Base-by-base conservation (phyloP, 2,888 invertebrate species). In the Metellina segmentata region DNA sequence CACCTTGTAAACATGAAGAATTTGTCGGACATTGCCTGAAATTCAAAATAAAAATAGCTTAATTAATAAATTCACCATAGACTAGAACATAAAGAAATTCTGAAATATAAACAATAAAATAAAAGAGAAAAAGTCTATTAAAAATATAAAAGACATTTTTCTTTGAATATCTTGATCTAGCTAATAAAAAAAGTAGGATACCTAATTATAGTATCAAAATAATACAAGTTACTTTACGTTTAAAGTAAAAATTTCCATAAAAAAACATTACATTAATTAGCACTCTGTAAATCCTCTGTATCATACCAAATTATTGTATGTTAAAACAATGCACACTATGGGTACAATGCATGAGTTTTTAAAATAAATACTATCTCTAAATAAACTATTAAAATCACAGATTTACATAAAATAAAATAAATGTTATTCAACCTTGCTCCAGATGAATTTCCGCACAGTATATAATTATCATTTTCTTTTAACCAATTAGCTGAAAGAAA, bases 1-100 rank as follows among this genome's bases (percentile, higher is more conserved):
- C 98, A 94, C 98, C 98, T 96, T 98, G 97, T 94, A 98, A 96
- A 95, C 99, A 99, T 82, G 97, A 96, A 95, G 97, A 98, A 93
- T 97, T 98, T 88, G 96, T 97, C 94, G 97, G 97, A 95, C 99
- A 99, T 96, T 96, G 96, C 49, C 93, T 93, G 79, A 9, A 95
- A 95, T 70, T 48, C 51, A 95, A 95, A 91, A 69, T 49, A 48
- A 11, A 83, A 20, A 71, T 8, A 61, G 11, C 61, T 61, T 16
- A 61, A 61, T 7, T 7, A 5, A 61, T 61, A 16, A 8, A 34
- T 34, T 6, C 9, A 61, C 11, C 61, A 5, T 8, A 61, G 7
- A 61, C 16, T 9, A 61, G 9, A 9, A 61, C 61, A 8, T 9
- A n/a, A n/a, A n/a, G n/a, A n/a, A n/a, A n/a, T n/a, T n/a, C n/a